phyloP scores from a whole-genome alignment of 2,888 invertebrate species.

The Pachydiplax longipennis region DNA sequence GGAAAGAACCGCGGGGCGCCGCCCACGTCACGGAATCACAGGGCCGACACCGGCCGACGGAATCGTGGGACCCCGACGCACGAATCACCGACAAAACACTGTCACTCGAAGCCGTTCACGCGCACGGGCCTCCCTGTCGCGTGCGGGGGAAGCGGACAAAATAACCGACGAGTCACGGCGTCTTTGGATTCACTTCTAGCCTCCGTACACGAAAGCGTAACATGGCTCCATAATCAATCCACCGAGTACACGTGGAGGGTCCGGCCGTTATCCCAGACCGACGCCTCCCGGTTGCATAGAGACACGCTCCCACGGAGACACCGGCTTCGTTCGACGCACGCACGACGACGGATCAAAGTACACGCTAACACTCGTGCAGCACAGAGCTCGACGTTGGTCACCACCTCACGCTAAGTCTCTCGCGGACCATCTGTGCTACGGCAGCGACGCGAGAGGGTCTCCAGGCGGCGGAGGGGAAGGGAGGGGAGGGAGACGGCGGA shows the following conservation, averaged over 20 bases:
- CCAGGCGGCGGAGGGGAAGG: background rate
- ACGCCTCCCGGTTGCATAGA: background rate
- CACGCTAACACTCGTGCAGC: constrained; percentile 19
- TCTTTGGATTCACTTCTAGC: background rate
- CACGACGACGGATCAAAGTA: background rate
- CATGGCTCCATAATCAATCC: background rate
- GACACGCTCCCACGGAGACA: background rate
- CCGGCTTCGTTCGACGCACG: background rate
- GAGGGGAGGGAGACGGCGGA: background rate
- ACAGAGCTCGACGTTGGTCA: background rate
- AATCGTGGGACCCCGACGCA: background rate
- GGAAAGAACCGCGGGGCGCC: background rate
- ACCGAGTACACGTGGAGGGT: background rate
- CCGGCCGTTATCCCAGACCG: background rate
- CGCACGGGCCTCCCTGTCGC: background rate
- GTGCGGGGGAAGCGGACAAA: background rate
- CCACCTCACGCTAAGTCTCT: constrained; percentile 9
- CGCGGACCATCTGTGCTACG: constrained; percentile 24
- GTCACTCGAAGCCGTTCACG: constrained; percentile 13
- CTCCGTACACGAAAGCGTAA: background rate
- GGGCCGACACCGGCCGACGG: background rate
- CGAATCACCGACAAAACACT: constrained; percentile 14
- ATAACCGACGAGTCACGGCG: constrained; percentile 22
- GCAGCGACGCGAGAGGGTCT: background rate
- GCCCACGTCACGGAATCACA: constrained; percentile 28